Evolutionary conservation across 2,113 vertebrate species (phyloP).

Genomic region (Tachysurus fulvidraco): DNA sequence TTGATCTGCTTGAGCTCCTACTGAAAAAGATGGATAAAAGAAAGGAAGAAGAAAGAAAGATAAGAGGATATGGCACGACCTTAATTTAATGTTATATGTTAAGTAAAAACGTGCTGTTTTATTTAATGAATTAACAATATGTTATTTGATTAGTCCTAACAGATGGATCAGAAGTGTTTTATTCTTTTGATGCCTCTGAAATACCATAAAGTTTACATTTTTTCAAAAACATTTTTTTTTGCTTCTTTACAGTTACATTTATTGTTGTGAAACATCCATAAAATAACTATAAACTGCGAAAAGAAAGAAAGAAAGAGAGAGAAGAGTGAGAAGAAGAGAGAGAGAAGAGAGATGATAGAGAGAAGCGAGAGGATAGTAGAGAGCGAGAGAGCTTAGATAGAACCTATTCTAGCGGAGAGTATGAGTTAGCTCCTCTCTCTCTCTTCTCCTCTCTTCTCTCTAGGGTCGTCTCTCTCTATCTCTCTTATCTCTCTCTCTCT

Average conservation of each 20-base stretch:
- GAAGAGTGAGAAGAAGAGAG: too few relatives aligned
- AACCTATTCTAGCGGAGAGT: too few relatives aligned
- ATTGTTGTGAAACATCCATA: background rate
- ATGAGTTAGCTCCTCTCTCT: too few relatives aligned
- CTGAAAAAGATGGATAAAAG: background rate
- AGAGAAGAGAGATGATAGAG: too few relatives aligned
- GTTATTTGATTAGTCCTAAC: background rate
- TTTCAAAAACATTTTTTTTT: background rate
- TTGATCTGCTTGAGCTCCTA: slow-evolving; percentile 20
- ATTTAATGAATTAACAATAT: background rate
- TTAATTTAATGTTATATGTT: background rate
- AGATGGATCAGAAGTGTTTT: background rate
- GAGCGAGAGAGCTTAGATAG: too few relatives aligned
- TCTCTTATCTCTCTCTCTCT: too few relatives aligned
- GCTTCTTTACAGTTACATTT: background rate
- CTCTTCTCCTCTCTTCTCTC: too few relatives aligned
- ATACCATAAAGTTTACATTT: background rate
- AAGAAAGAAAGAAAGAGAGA: too few relatives aligned
- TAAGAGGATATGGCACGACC: background rate
- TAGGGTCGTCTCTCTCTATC: too few relatives aligned
- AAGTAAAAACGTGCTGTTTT: background rate
- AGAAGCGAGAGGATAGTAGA: too few relatives aligned
- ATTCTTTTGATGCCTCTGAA: background rate
- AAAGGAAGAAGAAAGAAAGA: background rate
- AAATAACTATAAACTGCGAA: background rate